Evolutionary conservation across 2,888 invertebrate species (phyloP).

Genomic region (Ischnura elegans): DNA sequence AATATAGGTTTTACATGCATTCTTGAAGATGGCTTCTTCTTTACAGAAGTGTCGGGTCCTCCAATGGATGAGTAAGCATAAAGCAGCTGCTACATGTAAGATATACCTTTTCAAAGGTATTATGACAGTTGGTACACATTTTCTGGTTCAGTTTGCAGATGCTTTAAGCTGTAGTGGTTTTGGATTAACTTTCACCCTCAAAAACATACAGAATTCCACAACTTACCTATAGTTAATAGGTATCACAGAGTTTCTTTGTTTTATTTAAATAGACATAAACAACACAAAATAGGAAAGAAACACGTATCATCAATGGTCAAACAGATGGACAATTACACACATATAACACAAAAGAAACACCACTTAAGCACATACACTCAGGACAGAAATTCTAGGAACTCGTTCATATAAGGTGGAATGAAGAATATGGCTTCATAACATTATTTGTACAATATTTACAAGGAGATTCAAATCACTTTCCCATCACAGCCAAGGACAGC

Average conservation of each 20-base stretch:
- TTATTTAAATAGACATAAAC: slow-evolving; percentile 41
- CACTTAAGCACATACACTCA: slow-evolving; percentile 46
- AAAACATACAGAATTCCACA: not conserved
- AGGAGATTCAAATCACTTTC: not conserved
- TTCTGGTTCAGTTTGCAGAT: not conserved
- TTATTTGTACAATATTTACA: slow-evolving; percentile 40
- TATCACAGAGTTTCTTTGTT: slow-evolving; percentile 28
- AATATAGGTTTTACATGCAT: not conserved
- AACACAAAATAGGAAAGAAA: not conserved
- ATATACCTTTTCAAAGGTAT: not conserved
- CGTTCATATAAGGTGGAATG: not conserved
- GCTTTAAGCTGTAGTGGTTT: not conserved
- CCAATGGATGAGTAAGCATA: not conserved
- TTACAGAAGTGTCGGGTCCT: not conserved
- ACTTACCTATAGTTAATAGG: slow-evolving; percentile 52
- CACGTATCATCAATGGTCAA: not conserved
- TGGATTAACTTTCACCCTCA: not conserved
- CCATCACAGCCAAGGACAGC: slow-evolving; percentile 51
- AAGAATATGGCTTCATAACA: slow-evolving; percentile 10
- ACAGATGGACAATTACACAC: slow-evolving; percentile 15
- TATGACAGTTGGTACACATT: not conserved
- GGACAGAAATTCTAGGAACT: slow-evolving; percentile 59
- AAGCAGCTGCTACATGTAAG: not conserved
- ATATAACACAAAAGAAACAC: not conserved
- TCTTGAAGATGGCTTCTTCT: not conserved